Evolutionary conservation across 2,797 vertebrate species (phyloP).

Genomic region (Alauda arvensis): DNA sequence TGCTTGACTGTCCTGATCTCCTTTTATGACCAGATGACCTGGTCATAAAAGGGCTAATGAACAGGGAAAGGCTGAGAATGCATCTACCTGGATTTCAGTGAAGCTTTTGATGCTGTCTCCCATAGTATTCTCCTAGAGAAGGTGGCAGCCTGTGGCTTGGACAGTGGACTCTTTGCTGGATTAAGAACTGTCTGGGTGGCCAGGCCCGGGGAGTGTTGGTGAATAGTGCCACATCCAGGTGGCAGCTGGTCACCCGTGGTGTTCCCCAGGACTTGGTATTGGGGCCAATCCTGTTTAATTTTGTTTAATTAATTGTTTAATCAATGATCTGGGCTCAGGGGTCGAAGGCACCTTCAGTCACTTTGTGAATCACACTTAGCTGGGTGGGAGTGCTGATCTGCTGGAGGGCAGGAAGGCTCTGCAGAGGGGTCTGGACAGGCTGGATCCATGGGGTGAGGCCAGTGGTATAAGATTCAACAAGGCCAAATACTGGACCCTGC

Average conservation of each 20-base stretch:
- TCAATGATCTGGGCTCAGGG: no score
- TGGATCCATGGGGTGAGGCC: not conserved
- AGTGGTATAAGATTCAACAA: not conserved
- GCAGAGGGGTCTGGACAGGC: not conserved
- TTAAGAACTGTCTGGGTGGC: not conserved
- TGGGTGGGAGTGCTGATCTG: not conserved
- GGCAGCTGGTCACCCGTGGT: not conserved
- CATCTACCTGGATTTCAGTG: not conserved
- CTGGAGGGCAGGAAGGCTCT: not conserved
- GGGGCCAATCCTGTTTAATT: not conserved
- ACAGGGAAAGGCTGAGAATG: not conserved
- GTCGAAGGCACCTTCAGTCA: not conserved
- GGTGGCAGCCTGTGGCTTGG: not conserved
- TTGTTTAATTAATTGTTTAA: no score
- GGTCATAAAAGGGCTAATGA: not conserved
- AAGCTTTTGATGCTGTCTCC: not conserved
- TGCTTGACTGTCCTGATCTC: not conserved
- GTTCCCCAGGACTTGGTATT: not conserved
- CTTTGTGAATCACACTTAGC: fast-evolving
- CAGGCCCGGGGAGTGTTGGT: not conserved
- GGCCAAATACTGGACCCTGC: not conserved
- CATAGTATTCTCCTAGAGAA: not conserved
- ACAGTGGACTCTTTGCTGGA: not conserved
- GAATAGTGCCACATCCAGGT: not conserved
- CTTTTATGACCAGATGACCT: not conserved